Evolutionary conservation across 2,113 vertebrate species (phyloP).

Genomic region (Carassius carassius): DNA sequence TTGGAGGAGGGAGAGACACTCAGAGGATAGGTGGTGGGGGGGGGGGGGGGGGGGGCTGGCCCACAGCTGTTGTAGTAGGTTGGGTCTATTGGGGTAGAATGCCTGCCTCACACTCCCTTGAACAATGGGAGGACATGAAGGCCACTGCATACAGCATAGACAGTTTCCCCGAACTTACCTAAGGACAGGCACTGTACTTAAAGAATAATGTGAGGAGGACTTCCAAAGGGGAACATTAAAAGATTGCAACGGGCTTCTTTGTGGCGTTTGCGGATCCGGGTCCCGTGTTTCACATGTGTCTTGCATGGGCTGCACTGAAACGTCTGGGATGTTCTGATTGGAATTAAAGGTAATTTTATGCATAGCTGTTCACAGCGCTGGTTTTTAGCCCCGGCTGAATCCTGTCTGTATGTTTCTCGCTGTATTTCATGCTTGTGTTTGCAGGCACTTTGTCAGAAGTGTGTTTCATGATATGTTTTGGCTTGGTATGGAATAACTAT

Average conservation of each 20-base stretch:
- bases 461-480: not conserved
- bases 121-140: constrained; percentile 77
- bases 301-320: constrained; percentile 53
- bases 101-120: constrained; percentile 69
- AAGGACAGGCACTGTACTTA: constrained; percentile 58
- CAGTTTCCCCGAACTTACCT: constrained; percentile 59
- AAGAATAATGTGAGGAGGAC: constrained; percentile 38
- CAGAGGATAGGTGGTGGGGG: constrained; percentile 69
- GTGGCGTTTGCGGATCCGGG: constrained; percentile 34
- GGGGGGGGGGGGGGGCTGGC: constrained; percentile 73
- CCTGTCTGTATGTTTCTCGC: not conserved
- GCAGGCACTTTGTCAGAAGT: constrained; percentile 3
- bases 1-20: constrained; percentile 59
- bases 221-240: constrained; percentile 32
- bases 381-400: not conserved
- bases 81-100: constrained; percentile 70
- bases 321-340: constrained; percentile 59
- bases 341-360: constrained; percentile 61
- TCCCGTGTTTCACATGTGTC: constrained; percentile 51
- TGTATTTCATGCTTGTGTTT: constrained; percentile 14
- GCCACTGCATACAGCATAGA: constrained; percentile 65
- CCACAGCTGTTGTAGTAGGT: constrained; percentile 79
- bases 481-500: not conserved
- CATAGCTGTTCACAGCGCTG: not conserved
- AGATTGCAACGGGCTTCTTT: not conserved